Evolutionary conservation across 2,113 vertebrate species (phyloP).

Genomic region (Harpagus bidentatus): DNA sequence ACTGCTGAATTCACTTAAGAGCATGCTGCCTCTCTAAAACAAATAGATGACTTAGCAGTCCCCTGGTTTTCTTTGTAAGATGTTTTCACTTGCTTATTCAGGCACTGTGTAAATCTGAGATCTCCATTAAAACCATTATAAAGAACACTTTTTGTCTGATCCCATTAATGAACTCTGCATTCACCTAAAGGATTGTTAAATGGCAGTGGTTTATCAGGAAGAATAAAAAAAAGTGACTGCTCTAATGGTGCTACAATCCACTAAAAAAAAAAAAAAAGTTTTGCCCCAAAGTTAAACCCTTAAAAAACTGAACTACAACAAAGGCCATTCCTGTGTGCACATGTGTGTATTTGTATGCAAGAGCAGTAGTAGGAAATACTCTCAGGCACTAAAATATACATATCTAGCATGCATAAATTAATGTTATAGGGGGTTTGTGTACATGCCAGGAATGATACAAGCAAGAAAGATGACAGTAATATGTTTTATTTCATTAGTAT

Average conservation of each 20-base stretch:
- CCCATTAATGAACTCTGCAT: neutral
- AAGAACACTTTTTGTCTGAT: neutral
- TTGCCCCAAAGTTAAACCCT: neutral
- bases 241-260: neutral
- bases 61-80: neutral
- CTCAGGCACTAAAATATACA: neutral
- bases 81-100: neutral
- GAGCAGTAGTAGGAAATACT: neutral
- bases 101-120: neutral
- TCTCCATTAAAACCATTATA: neutral
- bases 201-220: neutral
- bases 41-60: neutral
- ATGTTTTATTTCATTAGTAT: conserved; percentile 28
- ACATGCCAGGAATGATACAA: neutral
- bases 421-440: neutral
- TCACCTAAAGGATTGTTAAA: neutral
- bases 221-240: neutral
- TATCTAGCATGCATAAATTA: neutral
- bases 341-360: neutral
- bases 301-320: neutral
- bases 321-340: neutral
- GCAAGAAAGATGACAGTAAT: neutral
- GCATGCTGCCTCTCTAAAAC: neutral
- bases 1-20: neutral
- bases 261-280: neutral